Percentiles rank a stretch among this genome's conserved stretches.
phyloP scores from a whole-genome alignment of 2,797 vertebrate genomes.

The Telmatherina bonti region DNA sequence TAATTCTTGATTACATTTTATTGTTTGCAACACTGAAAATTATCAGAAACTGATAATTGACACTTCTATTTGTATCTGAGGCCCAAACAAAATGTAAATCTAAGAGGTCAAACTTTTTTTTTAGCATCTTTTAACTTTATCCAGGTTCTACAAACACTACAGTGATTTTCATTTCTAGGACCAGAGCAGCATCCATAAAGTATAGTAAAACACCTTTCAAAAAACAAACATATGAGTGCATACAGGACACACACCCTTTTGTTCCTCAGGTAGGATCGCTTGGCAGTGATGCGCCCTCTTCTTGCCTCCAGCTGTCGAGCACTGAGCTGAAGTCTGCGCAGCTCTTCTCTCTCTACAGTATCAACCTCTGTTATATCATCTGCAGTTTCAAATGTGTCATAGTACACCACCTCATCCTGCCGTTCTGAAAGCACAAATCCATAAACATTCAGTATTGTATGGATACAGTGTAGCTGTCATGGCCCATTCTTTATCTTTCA shows the following conservation, averaged over 20 bases:
- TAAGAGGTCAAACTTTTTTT: not conserved
- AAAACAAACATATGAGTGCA: conserved; percentile 1
- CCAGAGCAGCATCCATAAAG: not conserved
- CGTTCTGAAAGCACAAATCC: conserved; percentile 83
- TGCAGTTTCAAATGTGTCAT: conserved; percentile 96
- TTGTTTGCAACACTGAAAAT: not conserved
- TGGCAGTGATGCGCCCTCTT: conserved; percentile 94
- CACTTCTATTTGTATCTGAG: conserved; percentile 3
- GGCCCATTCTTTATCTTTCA: not conserved
- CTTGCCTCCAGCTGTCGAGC: conserved; percentile 94
- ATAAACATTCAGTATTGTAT: not conserved
- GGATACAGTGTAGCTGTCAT: not conserved
- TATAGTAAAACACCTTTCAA: not conserved
- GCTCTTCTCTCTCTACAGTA: conserved; percentile 85
- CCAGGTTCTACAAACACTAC: not conserved
- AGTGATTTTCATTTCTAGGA: not conserved
- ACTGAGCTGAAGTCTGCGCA: conserved; percentile 91
- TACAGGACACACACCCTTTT: conserved; percentile 87
- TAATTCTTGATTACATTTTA: not conserved
- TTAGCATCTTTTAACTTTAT: not conserved
- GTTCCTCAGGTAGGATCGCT: conserved; percentile 98
- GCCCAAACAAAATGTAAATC: not conserved
- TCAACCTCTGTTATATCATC: conserved; percentile 88
- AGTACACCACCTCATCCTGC: conserved; percentile 96
- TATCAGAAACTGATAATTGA: not conserved